A percentile compares a stretch with the other conserved stretches of the same genome.
Evolutionary conservation across 1,140 invertebrate species (phyloP).

Genomic region (Bemisia tabaci): DNA sequence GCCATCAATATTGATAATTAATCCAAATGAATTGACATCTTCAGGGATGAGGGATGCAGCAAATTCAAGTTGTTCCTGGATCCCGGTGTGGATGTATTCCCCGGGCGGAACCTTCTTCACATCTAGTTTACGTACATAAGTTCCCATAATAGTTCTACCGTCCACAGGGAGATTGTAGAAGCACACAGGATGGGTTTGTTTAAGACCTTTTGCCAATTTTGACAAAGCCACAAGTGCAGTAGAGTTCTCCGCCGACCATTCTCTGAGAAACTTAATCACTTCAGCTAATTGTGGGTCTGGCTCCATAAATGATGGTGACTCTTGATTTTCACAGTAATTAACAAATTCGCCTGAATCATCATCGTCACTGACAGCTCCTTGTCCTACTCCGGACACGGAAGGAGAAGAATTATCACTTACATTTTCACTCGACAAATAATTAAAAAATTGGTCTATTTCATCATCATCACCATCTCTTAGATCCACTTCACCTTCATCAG

Average conservation of each 20-base stretch:
- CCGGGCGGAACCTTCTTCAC: not conserved
- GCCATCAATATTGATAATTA: not conserved
- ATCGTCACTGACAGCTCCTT: no score
- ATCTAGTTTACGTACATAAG: not conserved
- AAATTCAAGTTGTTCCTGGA: not conserved
- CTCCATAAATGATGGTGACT: not conserved
- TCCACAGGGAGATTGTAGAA: not conserved
- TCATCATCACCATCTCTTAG: no score
- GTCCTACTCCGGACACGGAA: no score
- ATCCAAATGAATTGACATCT: not conserved
- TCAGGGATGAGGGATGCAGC: not conserved
- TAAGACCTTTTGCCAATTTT: not conserved
- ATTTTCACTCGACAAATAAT: no score
- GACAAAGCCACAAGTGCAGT: not conserved
- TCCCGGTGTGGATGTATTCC: not conserved
- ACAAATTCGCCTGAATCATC: not conserved
- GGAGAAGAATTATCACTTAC: no score
- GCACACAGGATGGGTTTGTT: not conserved
- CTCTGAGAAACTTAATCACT: not conserved
- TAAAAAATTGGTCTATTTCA: no score
- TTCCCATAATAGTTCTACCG: not conserved
- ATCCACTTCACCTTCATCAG: not conserved
- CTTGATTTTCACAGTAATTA: not conserved
- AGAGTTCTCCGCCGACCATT: not conserved
- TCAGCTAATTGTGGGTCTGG: not conserved